A percentile compares a stretch with the other conserved stretches of the same genome.
Conservation (phyloP, 2,797 vertebrate species). For the Sebastes hubbsi region DNA sequence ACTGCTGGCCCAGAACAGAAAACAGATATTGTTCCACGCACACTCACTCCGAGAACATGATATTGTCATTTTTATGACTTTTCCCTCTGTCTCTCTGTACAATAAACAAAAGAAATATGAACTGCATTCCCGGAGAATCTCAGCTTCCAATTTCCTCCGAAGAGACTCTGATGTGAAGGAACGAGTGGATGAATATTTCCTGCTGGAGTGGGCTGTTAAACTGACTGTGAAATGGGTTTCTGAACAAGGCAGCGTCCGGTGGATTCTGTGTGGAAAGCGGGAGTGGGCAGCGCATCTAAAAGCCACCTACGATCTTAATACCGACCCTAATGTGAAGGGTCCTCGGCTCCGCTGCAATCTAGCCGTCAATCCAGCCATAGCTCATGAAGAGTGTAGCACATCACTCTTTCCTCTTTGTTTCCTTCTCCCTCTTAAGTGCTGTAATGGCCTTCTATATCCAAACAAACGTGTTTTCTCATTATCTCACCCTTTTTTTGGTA, state of each 20-base stretch:
- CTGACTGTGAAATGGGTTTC: constrained; percentile 72
- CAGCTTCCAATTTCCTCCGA: constrained; percentile 51
- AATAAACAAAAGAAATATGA: constrained; percentile 73
- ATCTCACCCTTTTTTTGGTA: background rate
- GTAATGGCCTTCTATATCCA: background rate
- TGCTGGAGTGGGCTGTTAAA: constrained; percentile 59
- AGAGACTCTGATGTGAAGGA: constrained; percentile 40
- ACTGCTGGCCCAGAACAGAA: constrained; percentile 50
- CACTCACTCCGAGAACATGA: constrained; percentile 50
- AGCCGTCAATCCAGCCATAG: constrained; percentile 26
- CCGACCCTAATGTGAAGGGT: constrained; percentile 27
- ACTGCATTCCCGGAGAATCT: constrained; percentile 55
- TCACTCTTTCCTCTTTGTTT: background rate
- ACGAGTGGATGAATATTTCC: constrained; percentile 57
- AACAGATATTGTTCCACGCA: constrained; percentile 54
- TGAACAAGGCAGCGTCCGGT: constrained; percentile 24
- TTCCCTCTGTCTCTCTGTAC: constrained; percentile 34
- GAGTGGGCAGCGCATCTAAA: constrained; percentile 43
- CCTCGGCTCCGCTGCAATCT: constrained; percentile 12
- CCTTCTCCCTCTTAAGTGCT: background rate
- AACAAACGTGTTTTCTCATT: constrained; percentile 9
- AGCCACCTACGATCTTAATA: constrained; percentile 33
- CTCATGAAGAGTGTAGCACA: background rate
- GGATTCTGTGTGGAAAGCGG: constrained; percentile 14
- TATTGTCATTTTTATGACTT: constrained; percentile 68